Conservation (phyloP, 2,113 vertebrate species). For the Antennarius striatus region DNA sequence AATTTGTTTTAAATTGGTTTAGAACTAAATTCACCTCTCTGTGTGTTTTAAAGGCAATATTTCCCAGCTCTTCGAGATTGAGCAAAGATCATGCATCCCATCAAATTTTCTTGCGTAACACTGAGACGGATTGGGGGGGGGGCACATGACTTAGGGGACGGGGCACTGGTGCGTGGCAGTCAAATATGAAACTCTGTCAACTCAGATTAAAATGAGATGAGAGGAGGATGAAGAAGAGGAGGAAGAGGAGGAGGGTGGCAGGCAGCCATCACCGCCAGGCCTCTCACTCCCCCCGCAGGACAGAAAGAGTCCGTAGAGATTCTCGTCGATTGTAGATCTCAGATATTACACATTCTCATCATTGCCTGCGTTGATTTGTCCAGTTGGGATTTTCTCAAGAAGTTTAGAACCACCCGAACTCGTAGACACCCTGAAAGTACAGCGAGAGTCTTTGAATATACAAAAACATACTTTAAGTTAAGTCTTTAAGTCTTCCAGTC, state of each 20-base stretch:
- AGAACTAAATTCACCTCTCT: background rate
- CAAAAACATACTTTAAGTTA: no score
- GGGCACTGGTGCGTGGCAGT: constrained; percentile 63
- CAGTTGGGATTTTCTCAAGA: no score
- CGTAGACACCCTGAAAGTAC: no score
- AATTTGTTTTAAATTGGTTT: background rate
- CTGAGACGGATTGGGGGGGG: constrained; percentile 32
- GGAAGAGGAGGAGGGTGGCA: constrained; percentile 16
- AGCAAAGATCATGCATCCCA: constrained; percentile 13
- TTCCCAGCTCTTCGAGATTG: constrained; percentile 1
- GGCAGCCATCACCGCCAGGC: constrained; percentile 36
- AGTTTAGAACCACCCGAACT: background rate
- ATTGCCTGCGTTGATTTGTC: background rate
- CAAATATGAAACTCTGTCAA: constrained; percentile 64
- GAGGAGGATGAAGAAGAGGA: constrained; percentile 6
- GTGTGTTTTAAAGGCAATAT: background rate
- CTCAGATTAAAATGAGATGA: constrained; percentile 64
- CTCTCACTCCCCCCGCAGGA: constrained; percentile 76
- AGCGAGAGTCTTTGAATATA: no score
- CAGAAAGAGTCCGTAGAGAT: constrained; percentile 1
- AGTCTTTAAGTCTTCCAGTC: background rate
- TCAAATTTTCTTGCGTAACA: constrained; percentile 53
- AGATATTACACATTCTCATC: background rate
- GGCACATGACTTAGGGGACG: constrained; percentile 56
- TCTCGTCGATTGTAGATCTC: background rate